Base-by-base conservation (phyloP, 2,888 invertebrate genomes). In the Thymelicus sylvestris region DNA sequence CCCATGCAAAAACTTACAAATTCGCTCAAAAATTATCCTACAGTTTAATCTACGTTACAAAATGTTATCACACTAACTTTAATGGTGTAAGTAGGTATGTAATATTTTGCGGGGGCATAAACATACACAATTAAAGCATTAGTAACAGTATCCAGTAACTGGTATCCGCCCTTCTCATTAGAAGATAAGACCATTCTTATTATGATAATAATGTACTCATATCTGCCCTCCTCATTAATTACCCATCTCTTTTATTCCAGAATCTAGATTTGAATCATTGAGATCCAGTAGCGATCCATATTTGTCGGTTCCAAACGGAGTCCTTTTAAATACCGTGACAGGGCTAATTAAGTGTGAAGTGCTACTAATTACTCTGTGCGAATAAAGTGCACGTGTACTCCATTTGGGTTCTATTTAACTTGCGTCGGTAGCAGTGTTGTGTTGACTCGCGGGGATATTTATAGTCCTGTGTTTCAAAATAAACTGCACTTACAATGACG, bases 281-380 rank as follows among this genome's bases (percentile, higher is more conserved):
- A 41, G 52, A 31, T 19, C 38, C 50, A 38, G 24, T 24, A 50
- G 59, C 57, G 48, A 63, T 57, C 55, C 64, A 50, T 69, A 64
- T 69, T 64, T 64, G 69, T 63, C 62, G 57, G 64, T 7, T 19
- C 59, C n/a, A 65, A 65, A 48, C 65, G 19, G 64, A 50, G 69
- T 57, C 50, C 59, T 69, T 69, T 69, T 69, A 69, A 69, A 65
- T 55, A 64, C 39, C 48, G 64, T 69, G 69, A 65, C 64, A 60
- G 59, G 63, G 48, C 69, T 69, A 64, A 70, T 65, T 70, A 70
- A 65, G 60, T 70, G 65, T 65, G 65, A 70, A 70, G 70, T 48
- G 65, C 10, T 60, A 52, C 70, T 65, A 70, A 70, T 70, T 65
- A 59, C 69, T 59, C 63, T 59, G 52, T 50, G 15, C 60, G 62